These are phyloP conservation scores for Drosophila borealis DNA, from an alignment of 2,888 invertebrate species.

Conservation along the genomic window DNA sequence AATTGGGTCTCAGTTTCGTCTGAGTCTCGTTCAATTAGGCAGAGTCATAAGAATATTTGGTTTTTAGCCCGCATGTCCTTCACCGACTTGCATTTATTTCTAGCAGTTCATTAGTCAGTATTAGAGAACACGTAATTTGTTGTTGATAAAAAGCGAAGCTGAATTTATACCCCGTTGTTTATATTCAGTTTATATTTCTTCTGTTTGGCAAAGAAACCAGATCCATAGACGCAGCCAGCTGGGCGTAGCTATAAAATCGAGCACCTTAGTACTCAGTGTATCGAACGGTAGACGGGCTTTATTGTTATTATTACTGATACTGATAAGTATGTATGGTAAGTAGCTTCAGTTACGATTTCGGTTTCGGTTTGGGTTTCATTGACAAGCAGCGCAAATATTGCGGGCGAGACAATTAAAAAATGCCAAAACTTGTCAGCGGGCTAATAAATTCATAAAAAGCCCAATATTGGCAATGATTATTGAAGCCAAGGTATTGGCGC, in stretches of 20 bases:
- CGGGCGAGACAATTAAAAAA: conserved; percentile 46
- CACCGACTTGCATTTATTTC: no score
- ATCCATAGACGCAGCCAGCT: not conserved
- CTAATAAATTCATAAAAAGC: conserved; percentile 70
- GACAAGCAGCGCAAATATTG: conserved; percentile 31
- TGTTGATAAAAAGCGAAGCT: no score
- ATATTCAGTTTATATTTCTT: no score
- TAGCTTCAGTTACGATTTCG: conserved; percentile 7
- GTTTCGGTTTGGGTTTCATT: conserved; percentile 31
- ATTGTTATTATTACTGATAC: conserved; percentile 24
- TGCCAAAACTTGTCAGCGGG: conserved; percentile 47
- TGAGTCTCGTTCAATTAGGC: no score
- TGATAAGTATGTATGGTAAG: conserved; percentile 42
- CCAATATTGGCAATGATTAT: conserved; percentile 77
- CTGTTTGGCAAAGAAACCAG: not conserved
- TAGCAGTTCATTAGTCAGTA: no score
- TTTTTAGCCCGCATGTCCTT: no score
- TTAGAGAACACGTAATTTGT: no score
- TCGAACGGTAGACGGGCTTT: conserved; percentile 16
- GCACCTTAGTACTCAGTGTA: not conserved
- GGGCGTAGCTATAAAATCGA: conserved; percentile 9
- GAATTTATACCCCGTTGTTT: no score
- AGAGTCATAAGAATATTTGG: no score
- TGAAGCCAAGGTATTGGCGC: conserved; percentile 59
- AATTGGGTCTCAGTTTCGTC: no score